These are phyloP conservation scores for Dysdera silvatica DNA, from an alignment of 1,140 invertebrate genomes.

Conservation along the genomic window DNA sequence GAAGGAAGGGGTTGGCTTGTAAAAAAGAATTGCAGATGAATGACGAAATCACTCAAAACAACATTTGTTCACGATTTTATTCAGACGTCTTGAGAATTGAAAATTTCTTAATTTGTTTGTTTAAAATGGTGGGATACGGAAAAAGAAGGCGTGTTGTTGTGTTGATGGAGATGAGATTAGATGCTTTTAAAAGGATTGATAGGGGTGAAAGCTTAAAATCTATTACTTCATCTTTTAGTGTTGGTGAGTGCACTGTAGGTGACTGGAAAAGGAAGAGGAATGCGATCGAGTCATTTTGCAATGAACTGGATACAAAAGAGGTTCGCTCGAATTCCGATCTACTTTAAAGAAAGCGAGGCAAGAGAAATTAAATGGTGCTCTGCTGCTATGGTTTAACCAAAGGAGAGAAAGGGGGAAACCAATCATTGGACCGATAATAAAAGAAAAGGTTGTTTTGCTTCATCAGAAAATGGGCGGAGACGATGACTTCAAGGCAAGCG, in stretches of 20 bases:
- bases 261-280: not conserved
- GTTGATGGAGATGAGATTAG: not conserved
- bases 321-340: not conserved
- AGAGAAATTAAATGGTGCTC: not conserved
- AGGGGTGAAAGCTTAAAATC: not conserved
- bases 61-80: not conserved
- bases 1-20: too few relatives aligned
- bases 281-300: not conserved
- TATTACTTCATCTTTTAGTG: not conserved
- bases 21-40: too few relatives aligned
- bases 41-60: not conserved
- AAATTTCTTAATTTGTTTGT: not conserved
- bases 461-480: too few relatives aligned
- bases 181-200: not conserved
- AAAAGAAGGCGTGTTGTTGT: not conserved
- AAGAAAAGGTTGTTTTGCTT: too few relatives aligned
- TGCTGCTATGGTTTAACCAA: not conserved
- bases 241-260: not conserved
- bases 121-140: not conserved
- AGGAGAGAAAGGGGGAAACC: too few relatives aligned
- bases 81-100: not conserved
- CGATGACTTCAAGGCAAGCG: too few relatives aligned
- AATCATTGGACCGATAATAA: not conserved
- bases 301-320: not conserved
- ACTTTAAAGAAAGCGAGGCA: not conserved